Percentiles rank a stretch among this genome's conserved stretches.
Conservation (phyloP, 1,140 invertebrate species). For the Augochlora pura region DNA sequence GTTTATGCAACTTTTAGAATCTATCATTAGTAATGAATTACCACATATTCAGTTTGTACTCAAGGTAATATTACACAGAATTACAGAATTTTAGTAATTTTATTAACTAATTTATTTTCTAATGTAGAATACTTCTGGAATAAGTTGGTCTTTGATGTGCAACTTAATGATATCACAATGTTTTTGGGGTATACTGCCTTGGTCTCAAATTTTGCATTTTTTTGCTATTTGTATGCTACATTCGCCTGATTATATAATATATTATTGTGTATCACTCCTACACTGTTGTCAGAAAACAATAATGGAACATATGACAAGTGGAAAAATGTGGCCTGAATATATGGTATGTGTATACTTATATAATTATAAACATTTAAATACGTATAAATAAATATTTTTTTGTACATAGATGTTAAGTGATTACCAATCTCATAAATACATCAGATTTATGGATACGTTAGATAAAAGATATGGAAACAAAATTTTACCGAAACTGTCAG, state of each 20-base stretch:
- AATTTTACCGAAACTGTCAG: conserved; percentile 70
- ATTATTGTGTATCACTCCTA: conserved; percentile 75
- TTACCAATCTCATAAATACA: conserved; percentile 72
- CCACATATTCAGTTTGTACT: conserved; percentile 69
- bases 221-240: conserved; percentile 75
- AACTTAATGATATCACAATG: conserved; percentile 72
- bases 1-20: conserved; percentile 74
- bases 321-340: conserved; percentile 75
- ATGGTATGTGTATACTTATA: conserved; percentile 66
- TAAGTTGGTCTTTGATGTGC: conserved; percentile 77
- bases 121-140: conserved; percentile 70
- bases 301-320: conserved; percentile 67
- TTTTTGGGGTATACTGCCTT: conserved; percentile 77
- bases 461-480: conserved; percentile 75
- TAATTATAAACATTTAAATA: conserved; percentile 9
- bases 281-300: conserved; percentile 69
- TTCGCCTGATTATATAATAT: conserved; percentile 75
- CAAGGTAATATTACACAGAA: conserved; percentile 61
- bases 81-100: conserved; percentile 1
- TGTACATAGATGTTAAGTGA: conserved; percentile 69
- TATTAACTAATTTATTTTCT: conserved; percentile 35
- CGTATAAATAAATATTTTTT: conserved; percentile 30
- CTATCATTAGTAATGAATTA: conserved; percentile 71
- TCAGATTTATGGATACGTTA: conserved; percentile 75
- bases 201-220: conserved; percentile 76